phyloP scores from a whole-genome alignment of 1,140 invertebrate species.

The Macrocentrus cingulum region DNA sequence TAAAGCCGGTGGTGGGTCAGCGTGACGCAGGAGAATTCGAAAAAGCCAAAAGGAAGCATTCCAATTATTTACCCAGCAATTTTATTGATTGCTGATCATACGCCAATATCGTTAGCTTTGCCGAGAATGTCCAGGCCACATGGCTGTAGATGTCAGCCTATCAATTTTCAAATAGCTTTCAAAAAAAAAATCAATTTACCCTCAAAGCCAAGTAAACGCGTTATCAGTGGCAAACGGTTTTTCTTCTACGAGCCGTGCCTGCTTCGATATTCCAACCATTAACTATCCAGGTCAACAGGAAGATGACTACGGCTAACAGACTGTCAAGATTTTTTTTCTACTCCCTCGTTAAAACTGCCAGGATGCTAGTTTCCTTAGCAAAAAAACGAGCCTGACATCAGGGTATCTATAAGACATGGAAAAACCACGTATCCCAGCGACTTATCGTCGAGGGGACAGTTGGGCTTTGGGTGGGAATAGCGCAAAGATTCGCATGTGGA shows the following conservation, averaged over 20 bases:
- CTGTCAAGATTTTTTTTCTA: background rate
- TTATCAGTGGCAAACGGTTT: background rate
- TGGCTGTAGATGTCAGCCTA: background rate
- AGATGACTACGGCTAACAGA: background rate
- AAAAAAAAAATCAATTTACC: background rate
- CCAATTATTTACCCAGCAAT: background rate
- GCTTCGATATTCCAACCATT: background rate
- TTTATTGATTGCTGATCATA: background rate
- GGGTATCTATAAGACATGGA: too few species aligned
- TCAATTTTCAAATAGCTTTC: background rate
- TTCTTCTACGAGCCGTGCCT: background rate
- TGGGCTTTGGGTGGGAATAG: background rate
- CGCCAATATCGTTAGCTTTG: background rate
- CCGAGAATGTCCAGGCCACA: background rate
- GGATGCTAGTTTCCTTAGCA: background rate
- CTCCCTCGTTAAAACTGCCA: background rate
- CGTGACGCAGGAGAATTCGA: too few species aligned
- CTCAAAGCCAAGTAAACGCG: background rate
- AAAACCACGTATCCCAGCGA: constrained; percentile 27
- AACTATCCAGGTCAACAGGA: background rate
- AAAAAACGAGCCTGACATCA: too few species aligned
- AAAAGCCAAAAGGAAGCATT: background rate
- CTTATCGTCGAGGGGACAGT: constrained; percentile 29
- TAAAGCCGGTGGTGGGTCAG: too few species aligned
- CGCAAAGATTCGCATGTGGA: background rate